A percentile compares a stretch with the other conserved stretches of the same genome.
phyloP scores from a whole-genome alignment of 2,113 vertebrate genomes.

The Oenanthe melanoleuca region DNA sequence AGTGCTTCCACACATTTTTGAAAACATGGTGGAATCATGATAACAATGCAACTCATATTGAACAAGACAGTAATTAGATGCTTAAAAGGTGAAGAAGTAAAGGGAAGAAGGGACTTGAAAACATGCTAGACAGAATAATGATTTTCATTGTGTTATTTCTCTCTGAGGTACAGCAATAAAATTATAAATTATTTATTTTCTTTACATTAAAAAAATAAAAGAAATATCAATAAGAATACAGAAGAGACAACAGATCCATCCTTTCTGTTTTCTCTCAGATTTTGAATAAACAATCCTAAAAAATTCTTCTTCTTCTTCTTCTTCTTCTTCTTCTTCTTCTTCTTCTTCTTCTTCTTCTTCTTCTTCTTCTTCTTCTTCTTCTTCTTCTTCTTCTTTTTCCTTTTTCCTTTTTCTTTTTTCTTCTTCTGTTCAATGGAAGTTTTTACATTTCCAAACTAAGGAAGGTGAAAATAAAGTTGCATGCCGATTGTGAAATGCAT shows the following conservation, averaged over 20 bases:
- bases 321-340: no score
- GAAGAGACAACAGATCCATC: background rate
- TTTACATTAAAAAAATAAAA: slow-evolving; percentile 14
- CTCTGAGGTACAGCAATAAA: background rate
- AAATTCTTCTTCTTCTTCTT: background rate
- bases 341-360: no score
- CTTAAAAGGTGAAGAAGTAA: slow-evolving; percentile 6
- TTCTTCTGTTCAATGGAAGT: background rate
- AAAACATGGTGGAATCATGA: background rate
- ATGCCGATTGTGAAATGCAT: background rate
- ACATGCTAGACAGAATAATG: background rate
- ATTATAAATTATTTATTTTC: slow-evolving; percentile 15
- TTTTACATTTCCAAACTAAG: background rate
- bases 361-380: no score
- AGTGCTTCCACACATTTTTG: slow-evolving; percentile 34
- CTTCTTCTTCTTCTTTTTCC: no score
- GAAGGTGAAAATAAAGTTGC: background rate
- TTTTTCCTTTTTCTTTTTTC: no score
- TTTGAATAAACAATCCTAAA: background rate
- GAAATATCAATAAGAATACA: background rate
- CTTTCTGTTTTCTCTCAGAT: background rate
- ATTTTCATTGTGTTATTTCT: slow-evolving; percentile 4
- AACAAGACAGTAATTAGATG: background rate
- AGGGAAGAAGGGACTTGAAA: background rate
- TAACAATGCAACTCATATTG: background rate